Conservation (phyloP, 2,113 vertebrate species). For the Phasianus colchicus region DNA sequence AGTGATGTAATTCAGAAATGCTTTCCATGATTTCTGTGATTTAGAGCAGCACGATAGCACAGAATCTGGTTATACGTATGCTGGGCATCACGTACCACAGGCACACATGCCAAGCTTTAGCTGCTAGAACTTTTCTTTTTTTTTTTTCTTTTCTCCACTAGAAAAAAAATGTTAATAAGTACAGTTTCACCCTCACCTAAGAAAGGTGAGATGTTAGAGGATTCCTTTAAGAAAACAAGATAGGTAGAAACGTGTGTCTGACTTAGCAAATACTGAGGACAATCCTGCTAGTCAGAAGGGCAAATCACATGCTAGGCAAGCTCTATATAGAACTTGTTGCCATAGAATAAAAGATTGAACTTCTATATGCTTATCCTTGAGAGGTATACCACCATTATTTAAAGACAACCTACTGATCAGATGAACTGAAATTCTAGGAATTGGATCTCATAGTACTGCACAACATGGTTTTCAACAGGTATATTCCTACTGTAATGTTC, state of each 20-base stretch:
- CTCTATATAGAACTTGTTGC: neutral
- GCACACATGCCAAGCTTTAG: neutral
- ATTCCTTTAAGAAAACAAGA: neutral
- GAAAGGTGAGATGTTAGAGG: neutral
- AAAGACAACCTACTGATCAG: neutral
- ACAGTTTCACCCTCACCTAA: neutral
- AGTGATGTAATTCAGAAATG: neutral
- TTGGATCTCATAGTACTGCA: neutral
- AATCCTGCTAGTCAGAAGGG: neutral
- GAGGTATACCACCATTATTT: neutral
- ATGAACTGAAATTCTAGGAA: neutral
- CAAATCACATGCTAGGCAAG: neutral
- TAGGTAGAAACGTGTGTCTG: neutral
- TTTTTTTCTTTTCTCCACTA: too few species aligned
- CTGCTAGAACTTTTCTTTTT: neutral
- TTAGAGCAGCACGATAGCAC: neutral
- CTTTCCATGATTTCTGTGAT: neutral
- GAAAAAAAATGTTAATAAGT: neutral
- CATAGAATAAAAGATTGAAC: neutral
- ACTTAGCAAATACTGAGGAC: neutral
- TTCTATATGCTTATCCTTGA: neutral
- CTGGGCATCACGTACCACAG: neutral
- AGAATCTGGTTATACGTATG: neutral
- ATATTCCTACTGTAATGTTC: neutral
- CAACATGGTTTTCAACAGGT: neutral